Base-by-base conservation (phyloP, 2,888 invertebrate genomes). In the Maniola hyperantus region DNA sequence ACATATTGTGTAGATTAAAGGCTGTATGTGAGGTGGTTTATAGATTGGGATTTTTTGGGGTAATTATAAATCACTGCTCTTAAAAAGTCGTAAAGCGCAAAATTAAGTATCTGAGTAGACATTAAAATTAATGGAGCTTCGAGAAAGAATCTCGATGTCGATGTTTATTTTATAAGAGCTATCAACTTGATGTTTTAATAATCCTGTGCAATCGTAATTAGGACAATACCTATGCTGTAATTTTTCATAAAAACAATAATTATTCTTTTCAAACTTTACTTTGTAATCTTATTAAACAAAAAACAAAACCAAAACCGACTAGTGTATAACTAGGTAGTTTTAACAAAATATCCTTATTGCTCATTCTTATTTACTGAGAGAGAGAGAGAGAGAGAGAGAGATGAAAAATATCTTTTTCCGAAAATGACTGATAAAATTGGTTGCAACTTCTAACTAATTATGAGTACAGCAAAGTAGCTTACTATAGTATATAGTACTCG, bases 91-190 rank as follows among this genome's bases (percentile, higher is more conserved):
- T 66, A 60, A 63, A 69, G 20, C 42, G 39, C n/a, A 62, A 64
- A 62, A 48, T 62, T 53, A 61, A 53, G 33, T 62, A 39, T 11
- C 39, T 39, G 57, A 58, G 50, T 46, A 46, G 15, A 63, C 46
- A 60, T 59, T 65, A 48, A 63, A 63, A 63, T 67, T 33, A 67
- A 46, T 18, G 55, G 26, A 50, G 36, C 36, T 34, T 64, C 58
- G 48, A 53, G 11, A 53, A 34, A 59, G 58, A 59, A 34, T 57
- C 39, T 6, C 1, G 6, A 5, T 42, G 20, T 39, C 20, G 13
- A 42, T 57, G 18, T 48, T 42, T 59, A 8, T 58, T 58, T 59
- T 59, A 48, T 26, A 33, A 59, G 46, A 33, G 15, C 6, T 0
- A 46, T 34, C 10, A 53, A 55, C 34, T 55, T 36, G 36, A 55